Evolutionary conservation across 2,888 invertebrate species (phyloP), one percentile per base, ranked within the genome.

Genomic region (Odontocolon sp.): DNA sequence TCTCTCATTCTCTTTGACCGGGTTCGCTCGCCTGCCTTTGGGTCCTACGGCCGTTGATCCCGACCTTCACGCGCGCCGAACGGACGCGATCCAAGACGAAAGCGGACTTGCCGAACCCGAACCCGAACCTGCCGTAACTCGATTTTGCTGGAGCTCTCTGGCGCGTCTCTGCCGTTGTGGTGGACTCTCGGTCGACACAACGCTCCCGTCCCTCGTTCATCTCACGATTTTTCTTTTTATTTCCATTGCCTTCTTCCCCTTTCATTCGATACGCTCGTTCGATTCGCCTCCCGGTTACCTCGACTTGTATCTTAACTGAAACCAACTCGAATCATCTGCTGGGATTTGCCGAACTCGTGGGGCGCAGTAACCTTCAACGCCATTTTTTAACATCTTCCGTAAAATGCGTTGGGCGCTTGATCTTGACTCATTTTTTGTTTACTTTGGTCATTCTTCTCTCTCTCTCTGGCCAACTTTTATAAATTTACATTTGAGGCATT

Each of bases 11-110:
- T 67, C 50, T 57, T 38, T 28, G 33, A 56, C 42, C 38, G 38
- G 38, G 8, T 56, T 73, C 61, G 42, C 59, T 73, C 68, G 68
- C 71, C 66, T 77, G 73, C 80, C 77, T 81, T 79, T 83, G 88
- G 89, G 89, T 87, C 88, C 89, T 88, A 88, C 88, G 90, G 90
- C 88, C 90, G 87, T 90, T 90, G 90, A 90, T 90, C 90, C 90
- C 89, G 90, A 90, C 90, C 90, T 90, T 90, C 90, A 88, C 89
- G 89, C 90, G 90, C 89, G 89, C 89, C 88, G 87, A 89, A 90
- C 90, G 87, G 87, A 83, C 87, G 87, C 81, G 79, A 77, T 77
- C 75, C 78, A 72, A 73, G 71, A 77, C 80, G 81, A 77, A 78
- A 74, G 79, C 78, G 68, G 85, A 87, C 88, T 89, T 88, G 87